Evolutionary conservation across 1,140 invertebrate genomes (phyloP), one percentile per base, ranked within the genome.

Genomic region (Zophobas morio): DNA sequence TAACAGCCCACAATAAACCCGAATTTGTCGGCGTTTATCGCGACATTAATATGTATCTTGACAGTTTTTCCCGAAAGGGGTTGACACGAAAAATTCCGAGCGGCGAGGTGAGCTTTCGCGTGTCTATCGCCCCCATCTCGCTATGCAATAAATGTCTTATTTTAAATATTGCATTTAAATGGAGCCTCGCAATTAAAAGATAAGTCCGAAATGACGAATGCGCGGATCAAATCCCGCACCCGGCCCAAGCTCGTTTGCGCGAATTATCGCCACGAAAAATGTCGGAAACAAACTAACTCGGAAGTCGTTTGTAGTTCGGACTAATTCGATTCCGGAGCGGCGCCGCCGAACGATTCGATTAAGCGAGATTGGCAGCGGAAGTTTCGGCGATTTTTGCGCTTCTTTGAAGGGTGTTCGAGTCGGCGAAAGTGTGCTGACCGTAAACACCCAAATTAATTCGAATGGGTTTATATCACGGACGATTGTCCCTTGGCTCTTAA

Each of bases 91-190:
- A 51, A 51, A 51, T 66, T 66, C 33, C 20, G 32, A n/a, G 2
- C 20, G 20, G 3, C 2, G 60, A 36, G 20, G 37, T 47, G 42
- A 8, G 60, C 60, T 32, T 66, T 66, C 33, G 60, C 60, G 60
- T 66, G 60, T 66, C 60, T 66, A 66, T 66, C 60, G n/a, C 3
- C 34, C 2, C 20, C 3, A 40, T 42, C 60, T 34, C 1, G 8
- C 33, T 51, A 63, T 63, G 60, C 60, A 42, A 42, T 66, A 66
- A 66, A 66, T 66, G 60, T 66, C 60, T 66, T 40, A 66, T n/a
- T 66, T 66, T 66, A 66, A 66, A 66, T 66, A 42, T 32, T 8
- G 39, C 39, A 66, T 47, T 66, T 57, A 57, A 57, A 35, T 57
- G 8, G 60, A 42, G 39, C 6, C 60, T 8, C n/a, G 60, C 32